These are phyloP conservation scores for Dipus sagitta DNA, from an alignment of 2,797 vertebrate genomes.

Conservation along the genomic window DNA sequence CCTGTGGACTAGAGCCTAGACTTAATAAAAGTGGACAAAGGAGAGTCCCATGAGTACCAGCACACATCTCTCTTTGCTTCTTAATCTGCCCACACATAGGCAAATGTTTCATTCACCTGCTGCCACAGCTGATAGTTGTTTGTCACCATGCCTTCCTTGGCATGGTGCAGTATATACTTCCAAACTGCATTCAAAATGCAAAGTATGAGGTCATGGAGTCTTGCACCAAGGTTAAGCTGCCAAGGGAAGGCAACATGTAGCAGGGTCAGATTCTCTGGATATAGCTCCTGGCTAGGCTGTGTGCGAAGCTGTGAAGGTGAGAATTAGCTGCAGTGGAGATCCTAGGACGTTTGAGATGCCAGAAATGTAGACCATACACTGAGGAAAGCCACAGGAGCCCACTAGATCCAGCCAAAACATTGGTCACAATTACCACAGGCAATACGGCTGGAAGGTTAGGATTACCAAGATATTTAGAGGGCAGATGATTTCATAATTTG, in stretches of 20 bases:
- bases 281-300: background rate
- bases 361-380: background rate
- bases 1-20: background rate
- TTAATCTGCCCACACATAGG: background rate
- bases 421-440: background rate
- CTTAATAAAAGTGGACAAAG: background rate
- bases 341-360: too few species aligned
- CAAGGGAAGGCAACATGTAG: background rate
- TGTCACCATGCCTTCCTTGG: background rate
- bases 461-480: too few species aligned
- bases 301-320: background rate
- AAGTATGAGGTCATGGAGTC: background rate
- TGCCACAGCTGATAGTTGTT: background rate
- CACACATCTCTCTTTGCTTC: background rate
- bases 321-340: background rate
- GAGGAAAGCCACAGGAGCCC: background rate
- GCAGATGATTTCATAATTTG: background rate
- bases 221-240: background rate
- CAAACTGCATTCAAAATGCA: background rate
- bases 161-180: background rate
- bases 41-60: too few species aligned
- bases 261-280: background rate
- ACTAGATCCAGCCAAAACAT: background rate
- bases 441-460: background rate
- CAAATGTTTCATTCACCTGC: background rate